Conservation (phyloP, 2,113 vertebrate genomes). For the Protobothrops mucrosquamatus region DNA sequence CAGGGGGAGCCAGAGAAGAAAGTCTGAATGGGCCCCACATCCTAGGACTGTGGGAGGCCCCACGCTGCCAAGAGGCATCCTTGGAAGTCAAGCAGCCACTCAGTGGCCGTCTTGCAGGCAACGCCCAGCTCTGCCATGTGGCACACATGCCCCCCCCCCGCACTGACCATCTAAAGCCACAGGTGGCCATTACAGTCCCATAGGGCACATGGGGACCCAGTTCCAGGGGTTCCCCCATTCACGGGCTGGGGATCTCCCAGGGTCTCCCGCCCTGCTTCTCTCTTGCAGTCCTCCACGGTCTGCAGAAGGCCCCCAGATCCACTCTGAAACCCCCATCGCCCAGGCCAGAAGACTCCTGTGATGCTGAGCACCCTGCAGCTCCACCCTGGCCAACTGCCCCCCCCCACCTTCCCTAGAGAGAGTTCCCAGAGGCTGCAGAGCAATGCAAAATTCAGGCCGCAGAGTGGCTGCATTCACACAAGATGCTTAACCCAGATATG, state of each 20-base stretch:
- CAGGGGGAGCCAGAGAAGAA: not conserved
- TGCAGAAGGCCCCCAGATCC: not conserved
- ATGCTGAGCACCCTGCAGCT: not conserved
- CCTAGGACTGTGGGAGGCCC: not conserved
- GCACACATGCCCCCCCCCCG: not conserved
- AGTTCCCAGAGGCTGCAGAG: too few species aligned
- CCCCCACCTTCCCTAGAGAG: not conserved
- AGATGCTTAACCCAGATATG: too few species aligned
- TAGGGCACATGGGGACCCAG: not conserved
- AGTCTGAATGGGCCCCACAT: not conserved
- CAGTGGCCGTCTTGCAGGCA: too few species aligned
- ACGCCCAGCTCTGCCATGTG: not conserved
- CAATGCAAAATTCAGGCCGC: too few species aligned
- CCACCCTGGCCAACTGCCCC: not conserved
- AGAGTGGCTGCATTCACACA: too few species aligned
- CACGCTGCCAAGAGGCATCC: not conserved
- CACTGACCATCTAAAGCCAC: not conserved
- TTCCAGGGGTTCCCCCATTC: not conserved
- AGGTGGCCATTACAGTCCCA: rapidly evolving
- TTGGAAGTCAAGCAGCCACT: not conserved
- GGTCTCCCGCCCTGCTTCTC: not conserved
- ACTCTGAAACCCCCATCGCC: not conserved
- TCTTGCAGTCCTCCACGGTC: not conserved
- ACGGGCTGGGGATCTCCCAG: not conserved
- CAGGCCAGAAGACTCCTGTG: not conserved